Percentiles rank a stretch among this genome's conserved stretches.
phyloP scores from a whole-genome alignment of 2,113 vertebrate genomes.

The Phaetusa simplex region DNA sequence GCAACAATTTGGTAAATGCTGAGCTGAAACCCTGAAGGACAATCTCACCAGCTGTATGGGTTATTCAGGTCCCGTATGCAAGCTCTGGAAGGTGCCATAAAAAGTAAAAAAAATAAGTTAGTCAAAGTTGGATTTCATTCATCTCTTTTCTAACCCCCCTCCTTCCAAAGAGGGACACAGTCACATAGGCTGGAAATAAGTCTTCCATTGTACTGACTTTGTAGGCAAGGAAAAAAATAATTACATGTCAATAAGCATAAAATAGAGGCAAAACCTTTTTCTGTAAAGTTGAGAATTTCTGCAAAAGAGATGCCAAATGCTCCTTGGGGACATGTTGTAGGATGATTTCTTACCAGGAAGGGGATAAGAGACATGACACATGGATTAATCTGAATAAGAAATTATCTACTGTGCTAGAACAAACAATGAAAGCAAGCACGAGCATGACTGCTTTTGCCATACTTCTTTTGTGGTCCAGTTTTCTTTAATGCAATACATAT shows the following conservation, averaged over 20 bases:
- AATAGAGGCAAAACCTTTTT: not conserved
- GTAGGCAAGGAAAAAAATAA: not conserved
- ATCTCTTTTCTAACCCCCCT: accelerated
- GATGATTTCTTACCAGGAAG: not conserved
- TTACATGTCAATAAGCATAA: not conserved
- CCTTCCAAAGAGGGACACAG: not conserved
- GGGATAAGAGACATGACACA: not conserved
- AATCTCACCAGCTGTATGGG: not conserved
- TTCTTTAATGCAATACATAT: not conserved
- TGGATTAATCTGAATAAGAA: not conserved
- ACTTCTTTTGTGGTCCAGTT: not conserved
- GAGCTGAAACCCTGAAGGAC: not conserved
- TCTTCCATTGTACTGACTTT: not conserved
- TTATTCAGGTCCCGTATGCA: not conserved
- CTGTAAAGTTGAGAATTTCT: not conserved
- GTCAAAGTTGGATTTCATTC: not conserved
- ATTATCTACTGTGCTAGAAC: not conserved
- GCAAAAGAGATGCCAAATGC: not conserved
- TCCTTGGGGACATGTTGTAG: not conserved
- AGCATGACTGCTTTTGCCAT: not conserved
- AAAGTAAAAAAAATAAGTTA: not conserved
- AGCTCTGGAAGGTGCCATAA: not conserved
- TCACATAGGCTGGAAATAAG: not conserved
- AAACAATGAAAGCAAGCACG: not conserved
- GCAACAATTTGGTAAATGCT: not conserved